These are phyloP conservation scores for Trichechus manatus DNA, from an alignment of 2,113 vertebrate genomes.

Conservation along the genomic window DNA sequence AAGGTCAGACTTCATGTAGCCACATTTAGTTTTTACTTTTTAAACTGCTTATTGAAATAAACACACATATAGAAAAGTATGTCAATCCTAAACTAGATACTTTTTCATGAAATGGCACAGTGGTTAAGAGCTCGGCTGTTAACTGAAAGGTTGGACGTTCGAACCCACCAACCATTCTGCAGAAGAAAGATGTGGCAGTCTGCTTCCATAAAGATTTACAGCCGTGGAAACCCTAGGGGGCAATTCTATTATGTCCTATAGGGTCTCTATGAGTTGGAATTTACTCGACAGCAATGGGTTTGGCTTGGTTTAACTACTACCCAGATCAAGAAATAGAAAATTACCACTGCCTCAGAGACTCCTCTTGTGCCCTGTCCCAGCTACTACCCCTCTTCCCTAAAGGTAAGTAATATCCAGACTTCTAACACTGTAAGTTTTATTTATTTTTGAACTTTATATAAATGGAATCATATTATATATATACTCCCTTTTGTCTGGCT, in stretches of 20 bases:
- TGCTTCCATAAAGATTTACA: too few species aligned
- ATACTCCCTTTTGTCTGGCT: too few species aligned
- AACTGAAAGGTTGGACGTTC: too few species aligned
- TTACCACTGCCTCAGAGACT: not conserved
- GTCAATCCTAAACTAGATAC: not conserved
- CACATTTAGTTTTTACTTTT: conserved; percentile 2
- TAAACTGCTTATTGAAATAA: not conserved
- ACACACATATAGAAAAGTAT: not conserved
- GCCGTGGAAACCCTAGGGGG: too few species aligned
- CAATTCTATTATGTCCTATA: too few species aligned
- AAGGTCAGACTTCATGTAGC: not conserved
- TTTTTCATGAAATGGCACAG: not conserved
- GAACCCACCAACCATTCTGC: too few species aligned
- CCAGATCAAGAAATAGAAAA: not conserved
- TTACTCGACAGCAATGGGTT: too few species aligned
- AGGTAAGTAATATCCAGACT: not conserved
- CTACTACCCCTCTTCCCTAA: not conserved
- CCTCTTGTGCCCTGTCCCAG: not conserved
- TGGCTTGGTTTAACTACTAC: not conserved
- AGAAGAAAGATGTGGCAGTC: too few species aligned
- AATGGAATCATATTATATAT: too few species aligned
- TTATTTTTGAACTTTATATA: not conserved
- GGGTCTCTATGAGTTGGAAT: too few species aligned
- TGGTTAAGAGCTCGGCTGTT: not conserved
- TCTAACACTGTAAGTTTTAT: not conserved